Evolutionary conservation across 2,113 vertebrate species (phyloP).

Genomic region (Cyphomyrus discorhynchus): DNA sequence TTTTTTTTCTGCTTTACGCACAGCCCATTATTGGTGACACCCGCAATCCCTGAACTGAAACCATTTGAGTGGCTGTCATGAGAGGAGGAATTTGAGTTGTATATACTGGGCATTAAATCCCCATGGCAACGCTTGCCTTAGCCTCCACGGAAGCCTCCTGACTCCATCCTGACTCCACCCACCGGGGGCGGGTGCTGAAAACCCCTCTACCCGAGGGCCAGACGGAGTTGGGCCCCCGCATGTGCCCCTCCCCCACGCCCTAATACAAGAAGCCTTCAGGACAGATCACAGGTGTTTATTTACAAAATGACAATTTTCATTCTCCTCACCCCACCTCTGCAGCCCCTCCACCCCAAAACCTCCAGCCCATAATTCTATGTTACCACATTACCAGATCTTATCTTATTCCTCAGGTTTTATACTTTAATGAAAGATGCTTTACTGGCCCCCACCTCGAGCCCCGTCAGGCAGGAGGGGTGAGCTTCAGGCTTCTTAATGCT

Average conservation of each 20-base stretch:
- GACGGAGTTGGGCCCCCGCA: conserved; percentile 51
- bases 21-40: not conserved
- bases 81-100: not conserved
- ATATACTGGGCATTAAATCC: not conserved
- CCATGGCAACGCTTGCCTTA: not conserved
- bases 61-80: not conserved
- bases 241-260: conserved; percentile 16
- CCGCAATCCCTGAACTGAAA: not conserved
- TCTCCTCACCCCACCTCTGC: conserved; percentile 22
- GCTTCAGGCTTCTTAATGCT: conserved; percentile 53
- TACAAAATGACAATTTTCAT: conserved; percentile 72
- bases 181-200: conserved; percentile 38
- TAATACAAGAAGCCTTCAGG: conserved; percentile 58
- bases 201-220: conserved; percentile 42
- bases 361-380: conserved; percentile 63
- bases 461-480: conserved; percentile 57
- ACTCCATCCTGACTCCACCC: conserved; percentile 43
- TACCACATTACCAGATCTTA: conserved; percentile 70
- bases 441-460: conserved; percentile 28
- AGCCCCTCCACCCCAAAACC: not conserved
- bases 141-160: not conserved
- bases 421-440: conserved; percentile 71
- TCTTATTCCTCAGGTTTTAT: conserved; percentile 69
- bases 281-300: conserved; percentile 73
- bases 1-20: not conserved